phyloP scores from a whole-genome alignment of 2,888 invertebrate genomes.

The Nematopogon swammerdamellus region DNA sequence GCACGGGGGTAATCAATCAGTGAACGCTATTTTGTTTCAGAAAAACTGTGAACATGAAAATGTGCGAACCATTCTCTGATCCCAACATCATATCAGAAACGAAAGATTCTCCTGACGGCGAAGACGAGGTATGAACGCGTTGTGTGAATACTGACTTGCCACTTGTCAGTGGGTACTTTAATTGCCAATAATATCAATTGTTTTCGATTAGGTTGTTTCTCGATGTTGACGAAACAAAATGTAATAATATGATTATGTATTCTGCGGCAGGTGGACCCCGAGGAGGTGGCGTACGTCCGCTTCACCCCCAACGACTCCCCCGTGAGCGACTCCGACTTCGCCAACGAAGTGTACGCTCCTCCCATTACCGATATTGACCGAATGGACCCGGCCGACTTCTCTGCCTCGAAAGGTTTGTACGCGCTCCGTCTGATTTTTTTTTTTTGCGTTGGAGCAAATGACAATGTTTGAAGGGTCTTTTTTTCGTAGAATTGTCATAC shows the following conservation, averaged over 20 bases:
- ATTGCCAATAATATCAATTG: too few relatives aligned
- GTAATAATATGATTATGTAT: neutral
- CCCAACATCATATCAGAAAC: constrained; percentile 28
- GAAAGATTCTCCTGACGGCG: constrained; percentile 17
- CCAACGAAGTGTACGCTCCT: constrained; percentile 80
- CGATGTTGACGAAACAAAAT: neutral
- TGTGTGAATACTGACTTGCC: too few relatives aligned
- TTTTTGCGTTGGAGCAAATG: too few relatives aligned
- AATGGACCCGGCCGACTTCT: constrained; percentile 24
- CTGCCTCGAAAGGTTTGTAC: constrained; percentile 25
- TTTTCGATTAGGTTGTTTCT: too few relatives aligned
- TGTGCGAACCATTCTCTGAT: constrained; percentile 42
- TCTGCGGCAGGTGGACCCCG: constrained; percentile 50
- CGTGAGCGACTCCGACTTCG: constrained; percentile 63
- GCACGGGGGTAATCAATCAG: too few relatives aligned
- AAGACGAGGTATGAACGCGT: constrained; percentile 17
- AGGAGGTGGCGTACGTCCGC: constrained; percentile 74
- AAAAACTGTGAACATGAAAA: constrained; percentile 36
- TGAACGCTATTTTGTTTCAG: constrained; percentile 21
- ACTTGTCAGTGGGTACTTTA: too few relatives aligned
- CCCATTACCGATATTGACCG: constrained; percentile 51
- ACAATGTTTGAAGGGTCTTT: too few relatives aligned
- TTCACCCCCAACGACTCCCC: constrained; percentile 65
- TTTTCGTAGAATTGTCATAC: neutral
- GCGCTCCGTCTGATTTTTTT: too few relatives aligned